Conservation (phyloP, 2,888 invertebrate species). For the Catocala nupta region DNA sequence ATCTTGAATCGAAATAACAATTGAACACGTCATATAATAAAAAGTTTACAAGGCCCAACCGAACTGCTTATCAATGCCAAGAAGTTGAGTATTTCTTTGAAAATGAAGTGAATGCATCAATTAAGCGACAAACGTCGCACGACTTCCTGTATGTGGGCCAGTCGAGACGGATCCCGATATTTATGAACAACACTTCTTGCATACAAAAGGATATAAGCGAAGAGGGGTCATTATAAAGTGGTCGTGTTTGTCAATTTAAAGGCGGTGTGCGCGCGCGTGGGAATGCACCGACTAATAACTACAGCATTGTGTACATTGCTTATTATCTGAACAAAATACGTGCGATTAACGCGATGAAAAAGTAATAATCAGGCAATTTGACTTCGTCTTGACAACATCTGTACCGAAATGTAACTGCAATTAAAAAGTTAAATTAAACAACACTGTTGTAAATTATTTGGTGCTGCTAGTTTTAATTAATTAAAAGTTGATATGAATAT, state of each 20-base stretch:
- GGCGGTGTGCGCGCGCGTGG: conserved; percentile 49
- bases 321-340: conserved; percentile 39
- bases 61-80: conserved; percentile 45
- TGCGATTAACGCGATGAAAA: conserved; percentile 20
- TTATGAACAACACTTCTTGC: conserved; percentile 39
- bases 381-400: conserved; percentile 4
- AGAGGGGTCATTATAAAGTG: conserved; percentile 46
- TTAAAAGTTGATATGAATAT: neutral
- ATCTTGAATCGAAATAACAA: conserved; percentile 8
- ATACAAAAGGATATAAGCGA: conserved; percentile 38
- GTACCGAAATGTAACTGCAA: conserved; percentile 3
- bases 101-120: conserved; percentile 54
- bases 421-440: neutral
- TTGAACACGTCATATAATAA: conserved; percentile 10
- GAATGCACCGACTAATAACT: conserved; percentile 51
- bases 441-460: neutral
- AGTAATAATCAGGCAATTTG: conserved; percentile 27
- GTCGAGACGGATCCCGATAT: conserved; percentile 44
- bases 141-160: conserved; percentile 55
- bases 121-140: conserved; percentile 51
- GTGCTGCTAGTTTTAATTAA: neutral
- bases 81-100: conserved; percentile 47
- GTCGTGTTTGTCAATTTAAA: conserved; percentile 50
- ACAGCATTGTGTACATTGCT: conserved; percentile 47
- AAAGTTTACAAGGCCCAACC: conserved; percentile 23